These are phyloP conservation scores for Sebastes umbrosus DNA, from an alignment of 2,797 vertebrate species.

Conservation along the genomic window DNA sequence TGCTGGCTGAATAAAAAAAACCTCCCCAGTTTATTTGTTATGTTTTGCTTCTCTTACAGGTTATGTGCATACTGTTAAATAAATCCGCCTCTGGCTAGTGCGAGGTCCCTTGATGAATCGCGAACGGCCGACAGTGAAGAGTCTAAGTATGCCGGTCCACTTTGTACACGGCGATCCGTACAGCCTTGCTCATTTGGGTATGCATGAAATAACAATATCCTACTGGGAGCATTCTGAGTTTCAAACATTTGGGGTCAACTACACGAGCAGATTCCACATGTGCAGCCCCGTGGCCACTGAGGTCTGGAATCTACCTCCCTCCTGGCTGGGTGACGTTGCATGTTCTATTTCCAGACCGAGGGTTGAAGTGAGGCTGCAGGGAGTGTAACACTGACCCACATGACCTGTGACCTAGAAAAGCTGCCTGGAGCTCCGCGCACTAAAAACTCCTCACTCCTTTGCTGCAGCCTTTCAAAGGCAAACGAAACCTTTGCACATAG, in stretches of 20 bases:
- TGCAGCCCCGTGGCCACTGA: conserved; percentile 71
- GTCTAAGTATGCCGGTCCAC: conserved; percentile 50
- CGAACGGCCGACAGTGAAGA: conserved; percentile 55
- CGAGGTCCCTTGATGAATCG: conserved; percentile 69
- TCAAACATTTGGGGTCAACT: conserved; percentile 79
- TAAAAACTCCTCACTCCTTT: conserved; percentile 75
- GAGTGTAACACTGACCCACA: conserved; percentile 85
- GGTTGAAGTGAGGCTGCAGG: conserved; percentile 83
- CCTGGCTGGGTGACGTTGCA: conserved; percentile 81
- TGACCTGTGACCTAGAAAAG: conserved; percentile 84
- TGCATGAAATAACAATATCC: conserved; percentile 78
- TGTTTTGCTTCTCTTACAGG: conserved; percentile 54
- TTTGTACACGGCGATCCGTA: conserved; percentile 67
- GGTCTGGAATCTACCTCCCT: conserved; percentile 78
- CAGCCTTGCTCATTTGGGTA: conserved; percentile 74
- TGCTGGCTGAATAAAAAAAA: conserved; percentile 49
- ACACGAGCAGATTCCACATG: conserved; percentile 75
- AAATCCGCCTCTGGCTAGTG: conserved; percentile 60
- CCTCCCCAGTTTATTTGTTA: conserved; percentile 54
- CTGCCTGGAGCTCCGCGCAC: conserved; percentile 76
- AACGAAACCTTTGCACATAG: conserved; percentile 62
- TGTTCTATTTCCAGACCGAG: conserved; percentile 82
- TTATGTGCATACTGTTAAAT: conserved; percentile 66
- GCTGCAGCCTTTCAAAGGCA: conserved; percentile 68
- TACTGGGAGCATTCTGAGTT: conserved; percentile 73